These are phyloP conservation scores for Brachypteracias leptosomus DNA, from an alignment of 2,113 vertebrate species.

Conservation along the genomic window DNA sequence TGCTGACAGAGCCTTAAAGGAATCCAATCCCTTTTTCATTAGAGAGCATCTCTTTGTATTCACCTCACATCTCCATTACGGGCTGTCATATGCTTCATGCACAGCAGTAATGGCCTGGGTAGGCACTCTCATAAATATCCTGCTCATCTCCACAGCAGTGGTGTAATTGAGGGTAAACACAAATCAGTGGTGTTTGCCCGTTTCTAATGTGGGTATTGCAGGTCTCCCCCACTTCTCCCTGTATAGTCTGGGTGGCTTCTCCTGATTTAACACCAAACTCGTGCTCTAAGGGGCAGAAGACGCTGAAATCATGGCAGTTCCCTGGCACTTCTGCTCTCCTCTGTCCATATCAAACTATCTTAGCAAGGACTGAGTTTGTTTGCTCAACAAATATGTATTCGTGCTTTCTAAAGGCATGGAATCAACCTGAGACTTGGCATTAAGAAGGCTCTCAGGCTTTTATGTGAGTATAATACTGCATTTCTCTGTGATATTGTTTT, in stretches of 20 bases:
- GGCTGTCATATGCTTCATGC: not conserved
- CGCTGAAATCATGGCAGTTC: not conserved
- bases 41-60: conserved; percentile 6
- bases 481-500: not conserved
- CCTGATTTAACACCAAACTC: not conserved
- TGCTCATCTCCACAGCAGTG: not conserved
- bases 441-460: not conserved
- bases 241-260: not conserved
- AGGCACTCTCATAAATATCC: not conserved
- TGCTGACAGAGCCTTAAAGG: not conserved
- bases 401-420: not conserved
- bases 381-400: not conserved
- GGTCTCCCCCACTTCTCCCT: not conserved
- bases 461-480: fast-evolving
- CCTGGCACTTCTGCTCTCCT: not conserved
- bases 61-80: not conserved
- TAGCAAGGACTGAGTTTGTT: not conserved
- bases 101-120: not conserved
- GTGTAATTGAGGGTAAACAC: not conserved
- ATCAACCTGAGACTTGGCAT: not conserved
- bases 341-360: not conserved
- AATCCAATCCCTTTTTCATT: conserved; percentile 41
- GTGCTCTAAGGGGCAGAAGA: not conserved
- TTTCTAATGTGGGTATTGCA: not conserved
- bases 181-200: not conserved